These are phyloP conservation scores for Taurulus bubalis DNA, from an alignment of 2,113 vertebrate species.

Conservation along the genomic window DNA sequence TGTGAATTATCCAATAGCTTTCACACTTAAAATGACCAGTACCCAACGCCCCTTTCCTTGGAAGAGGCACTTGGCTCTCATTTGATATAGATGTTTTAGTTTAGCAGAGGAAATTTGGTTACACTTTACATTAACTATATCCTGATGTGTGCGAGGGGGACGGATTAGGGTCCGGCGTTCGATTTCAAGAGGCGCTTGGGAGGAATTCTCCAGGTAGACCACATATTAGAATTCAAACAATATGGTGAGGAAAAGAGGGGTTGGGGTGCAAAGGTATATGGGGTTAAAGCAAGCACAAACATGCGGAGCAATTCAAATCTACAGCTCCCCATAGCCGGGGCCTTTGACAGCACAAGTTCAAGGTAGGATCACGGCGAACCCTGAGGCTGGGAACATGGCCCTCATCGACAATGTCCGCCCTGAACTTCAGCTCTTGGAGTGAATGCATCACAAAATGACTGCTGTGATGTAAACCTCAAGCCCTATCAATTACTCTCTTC, in stretches of 20 bases:
- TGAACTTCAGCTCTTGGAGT: slow-evolving; percentile 53
- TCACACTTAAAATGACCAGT: slow-evolving; percentile 69
- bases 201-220: slow-evolving; percentile 78
- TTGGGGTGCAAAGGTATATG: slow-evolving; percentile 63
- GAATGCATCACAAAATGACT: slow-evolving; percentile 49
- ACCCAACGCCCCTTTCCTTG: slow-evolving; percentile 58
- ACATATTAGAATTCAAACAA: slow-evolving; percentile 80
- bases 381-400: slow-evolving; percentile 66
- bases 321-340: slow-evolving; percentile 46
- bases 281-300: slow-evolving; percentile 81
- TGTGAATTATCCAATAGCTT: slow-evolving; percentile 63
- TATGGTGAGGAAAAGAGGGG: slow-evolving; percentile 66
- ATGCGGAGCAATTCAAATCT: slow-evolving; percentile 73
- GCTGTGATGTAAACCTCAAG: slow-evolving; percentile 48
- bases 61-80: slow-evolving; percentile 72
- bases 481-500: slow-evolving; percentile 47
- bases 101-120: slow-evolving; percentile 85
- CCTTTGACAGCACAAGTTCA: slow-evolving; percentile 82
- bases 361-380: slow-evolving; percentile 76
- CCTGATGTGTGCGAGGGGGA: slow-evolving; percentile 77
- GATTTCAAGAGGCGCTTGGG: slow-evolving; percentile 78
- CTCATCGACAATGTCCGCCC: slow-evolving; percentile 63
- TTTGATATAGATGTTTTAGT: slow-evolving; percentile 82
- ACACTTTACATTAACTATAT: slow-evolving; percentile 82
- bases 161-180: slow-evolving; percentile 77